These are phyloP conservation scores for Aphis gossypii DNA, from an alignment of 1,140 invertebrate genomes.

Conservation along the genomic window DNA sequence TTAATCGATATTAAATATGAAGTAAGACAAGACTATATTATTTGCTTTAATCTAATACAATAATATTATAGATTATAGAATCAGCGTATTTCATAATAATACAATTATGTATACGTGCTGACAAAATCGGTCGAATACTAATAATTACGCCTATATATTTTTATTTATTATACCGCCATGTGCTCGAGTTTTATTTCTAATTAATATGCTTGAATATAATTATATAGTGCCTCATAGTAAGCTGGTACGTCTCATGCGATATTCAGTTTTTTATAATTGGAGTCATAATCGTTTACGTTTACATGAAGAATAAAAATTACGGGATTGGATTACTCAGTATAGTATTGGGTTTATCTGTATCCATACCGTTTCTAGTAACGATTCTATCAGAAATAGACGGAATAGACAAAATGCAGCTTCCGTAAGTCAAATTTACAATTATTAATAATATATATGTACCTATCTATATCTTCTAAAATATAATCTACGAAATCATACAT, in stretches of 20 bases:
- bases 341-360: neutral
- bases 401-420: neutral
- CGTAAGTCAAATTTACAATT: neutral
- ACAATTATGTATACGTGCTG: neutral
- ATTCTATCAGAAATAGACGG: neutral
- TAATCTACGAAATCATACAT: no score
- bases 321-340: neutral
- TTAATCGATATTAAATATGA: neutral
- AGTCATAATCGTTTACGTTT: neutral
- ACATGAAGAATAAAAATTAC: neutral
- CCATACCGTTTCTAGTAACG: neutral
- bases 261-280: slow-evolving; percentile 14
- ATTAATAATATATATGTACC: no score
- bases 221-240: neutral
- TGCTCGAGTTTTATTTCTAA: neutral
- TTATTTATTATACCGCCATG: neutral
- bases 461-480: neutral
- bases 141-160: neutral
- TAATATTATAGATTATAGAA: neutral
- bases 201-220: neutral
- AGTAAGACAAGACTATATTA: neutral
- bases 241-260: slow-evolving; percentile 14
- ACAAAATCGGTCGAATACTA: neutral
- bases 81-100: neutral
- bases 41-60: neutral